A percentile compares a stretch with the other conserved stretches of the same genome.
These are phyloP conservation scores for Lymantria monacha DNA, from an alignment of 2,888 invertebrate genomes.

Conservation along the genomic window DNA sequence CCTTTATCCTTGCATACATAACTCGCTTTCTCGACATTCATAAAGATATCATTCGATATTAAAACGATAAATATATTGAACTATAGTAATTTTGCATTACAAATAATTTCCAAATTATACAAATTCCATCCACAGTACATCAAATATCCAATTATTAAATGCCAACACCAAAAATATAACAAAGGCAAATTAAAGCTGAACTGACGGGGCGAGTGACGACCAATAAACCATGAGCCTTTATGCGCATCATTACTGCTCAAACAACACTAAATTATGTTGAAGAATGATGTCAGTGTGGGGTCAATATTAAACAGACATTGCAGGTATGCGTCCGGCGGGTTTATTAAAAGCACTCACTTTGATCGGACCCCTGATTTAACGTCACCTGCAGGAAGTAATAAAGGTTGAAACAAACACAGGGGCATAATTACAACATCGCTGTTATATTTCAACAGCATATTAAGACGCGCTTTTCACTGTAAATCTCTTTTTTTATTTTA, in stretches of 20 bases:
- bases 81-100: conserved; percentile 15
- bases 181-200: conserved; percentile 21
- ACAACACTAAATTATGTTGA: conserved; percentile 7
- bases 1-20: too few species aligned
- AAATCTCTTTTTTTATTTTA: conserved; percentile 58
- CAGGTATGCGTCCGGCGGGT: conserved; percentile 47
- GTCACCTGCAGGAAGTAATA: conserved; percentile 77
- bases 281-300: conserved; percentile 14
- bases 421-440: conserved; percentile 63
- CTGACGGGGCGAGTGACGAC: conserved; percentile 5
- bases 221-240: conserved; percentile 16
- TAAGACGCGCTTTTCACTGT: conserved; percentile 58
- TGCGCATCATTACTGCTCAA: conserved; percentile 1
- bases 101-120: conserved; percentile 15
- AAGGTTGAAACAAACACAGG: conserved; percentile 55
- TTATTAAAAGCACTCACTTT: conserved; percentile 78
- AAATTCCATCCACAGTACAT: conserved; percentile 8
- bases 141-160: conserved; percentile 11
- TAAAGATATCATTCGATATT: too few species aligned
- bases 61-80: too few species aligned
- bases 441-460: conserved; percentile 58
- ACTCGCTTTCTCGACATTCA: too few species aligned
- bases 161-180: conserved; percentile 16
- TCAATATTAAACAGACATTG: conserved; percentile 31
- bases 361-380: conserved; percentile 64